Evolutionary conservation across 64 coral and sea anemone species (phyloP).

Genomic region (Exaiptasia diaphana): DNA sequence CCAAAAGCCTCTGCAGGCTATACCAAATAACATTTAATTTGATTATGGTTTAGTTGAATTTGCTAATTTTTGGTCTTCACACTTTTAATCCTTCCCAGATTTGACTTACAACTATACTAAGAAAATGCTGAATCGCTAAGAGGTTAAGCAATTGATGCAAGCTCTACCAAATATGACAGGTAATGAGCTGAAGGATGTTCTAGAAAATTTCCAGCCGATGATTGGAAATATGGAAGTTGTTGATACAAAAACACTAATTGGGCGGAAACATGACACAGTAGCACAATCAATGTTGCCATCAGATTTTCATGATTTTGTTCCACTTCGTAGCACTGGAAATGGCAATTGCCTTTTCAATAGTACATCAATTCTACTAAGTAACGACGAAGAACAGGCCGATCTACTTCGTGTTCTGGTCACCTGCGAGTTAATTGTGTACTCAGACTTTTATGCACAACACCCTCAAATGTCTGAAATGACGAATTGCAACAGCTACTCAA

Average conservation of each 20-base stretch:
- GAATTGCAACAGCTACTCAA: neutral
- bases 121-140: neutral
- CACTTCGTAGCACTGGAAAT: slow-evolving; percentile 25
- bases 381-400: slow-evolving; percentile 26
- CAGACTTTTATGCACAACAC: slow-evolving; percentile 28
- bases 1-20: too few relatives aligned
- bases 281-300: neutral
- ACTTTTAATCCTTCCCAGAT: too few relatives aligned
- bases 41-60: too few relatives aligned
- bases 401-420: slow-evolving; percentile 3
- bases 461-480: neutral
- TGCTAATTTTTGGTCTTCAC: too few relatives aligned
- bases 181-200: neutral
- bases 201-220: neutral
- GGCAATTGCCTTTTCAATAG: slow-evolving; percentile 55
- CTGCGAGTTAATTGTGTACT: slow-evolving; percentile 25
- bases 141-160: neutral
- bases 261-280: neutral
- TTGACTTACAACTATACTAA: neutral
- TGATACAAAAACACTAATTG: neutral
- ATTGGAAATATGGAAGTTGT: neutral
- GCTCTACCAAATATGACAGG: too few relatives aligned
- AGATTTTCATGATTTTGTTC: neutral
- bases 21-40: too few relatives aligned
- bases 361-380: neutral